These are phyloP conservation scores for Sinopyrophorus schimmeli DNA, from an alignment of 2,888 invertebrate genomes.

Conservation along the genomic window DNA sequence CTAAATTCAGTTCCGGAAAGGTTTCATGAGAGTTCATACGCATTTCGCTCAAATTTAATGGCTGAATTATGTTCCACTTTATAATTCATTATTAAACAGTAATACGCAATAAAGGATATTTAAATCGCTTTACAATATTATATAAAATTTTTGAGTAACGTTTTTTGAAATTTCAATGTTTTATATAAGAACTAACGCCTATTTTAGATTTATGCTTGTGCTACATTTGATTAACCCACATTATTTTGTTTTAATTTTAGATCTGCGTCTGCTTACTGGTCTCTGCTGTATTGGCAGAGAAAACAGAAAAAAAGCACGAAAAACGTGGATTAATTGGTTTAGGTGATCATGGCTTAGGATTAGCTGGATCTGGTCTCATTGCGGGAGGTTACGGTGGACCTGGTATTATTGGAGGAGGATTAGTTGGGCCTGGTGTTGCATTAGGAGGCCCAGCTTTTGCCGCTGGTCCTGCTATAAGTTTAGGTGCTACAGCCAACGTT, in stretches of 20 bases:
- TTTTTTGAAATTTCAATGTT: too few relatives aligned
- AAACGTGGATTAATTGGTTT: slow-evolving; percentile 47
- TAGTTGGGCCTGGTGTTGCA: slow-evolving; percentile 36
- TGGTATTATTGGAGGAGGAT: slow-evolving; percentile 31
- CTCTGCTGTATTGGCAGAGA: slow-evolving; percentile 27
- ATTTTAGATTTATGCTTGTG: too few relatives aligned
- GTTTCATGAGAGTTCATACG: too few relatives aligned
- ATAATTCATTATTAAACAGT: too few relatives aligned
- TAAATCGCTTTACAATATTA: too few relatives aligned
- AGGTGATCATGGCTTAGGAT: slow-evolving; percentile 34
- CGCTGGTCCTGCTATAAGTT: slow-evolving; percentile 34
- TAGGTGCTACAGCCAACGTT: slow-evolving; percentile 44
- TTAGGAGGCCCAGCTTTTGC: slow-evolving; percentile 19
- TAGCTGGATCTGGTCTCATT: slow-evolving; percentile 32
- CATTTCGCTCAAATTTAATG: too few relatives aligned
- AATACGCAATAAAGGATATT: too few relatives aligned
- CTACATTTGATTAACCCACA: too few relatives aligned
- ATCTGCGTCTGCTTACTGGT: slow-evolving; percentile 40
- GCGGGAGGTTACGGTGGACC: slow-evolving; percentile 32
- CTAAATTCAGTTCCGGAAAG: too few relatives aligned
- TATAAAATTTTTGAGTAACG: too few relatives aligned
- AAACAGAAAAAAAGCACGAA: slow-evolving; percentile 45
- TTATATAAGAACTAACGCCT: too few relatives aligned
- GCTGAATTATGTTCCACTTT: too few relatives aligned
- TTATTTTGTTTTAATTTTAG: slow-evolving; percentile 32